Evolutionary conservation across 2,797 vertebrate genomes (phyloP), one percentile per base, ranked within the genome.

Genomic region (Danionella dracula): DNA sequence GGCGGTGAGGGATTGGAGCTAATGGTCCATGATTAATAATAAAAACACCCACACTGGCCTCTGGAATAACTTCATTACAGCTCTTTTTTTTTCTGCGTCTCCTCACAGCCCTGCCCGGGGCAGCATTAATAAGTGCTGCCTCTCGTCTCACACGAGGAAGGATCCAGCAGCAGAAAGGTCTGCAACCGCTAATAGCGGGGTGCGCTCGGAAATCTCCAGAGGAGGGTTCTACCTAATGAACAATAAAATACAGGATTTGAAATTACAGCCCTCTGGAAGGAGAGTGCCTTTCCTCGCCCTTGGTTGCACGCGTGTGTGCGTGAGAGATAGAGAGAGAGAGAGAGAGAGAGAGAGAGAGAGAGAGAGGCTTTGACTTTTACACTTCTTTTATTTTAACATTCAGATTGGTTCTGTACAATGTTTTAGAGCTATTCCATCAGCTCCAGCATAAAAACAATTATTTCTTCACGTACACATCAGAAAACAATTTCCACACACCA

Each of bases 211-310:
- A 82, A 75, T 85, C 83, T 82, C 61, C 77, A 81, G 78, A 64
- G 70, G 21, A 55, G 61, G 81, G 78, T 78, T 68, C 70, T 78
- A 81, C 76, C 81, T 86, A 85, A 85, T 85, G 84, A 87, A 83
- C 79, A 81, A 80, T 84, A 81, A 77, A 74, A 76, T 79, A 76
- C 74, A 78, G 63, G 60, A 78, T 76, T 70, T 61, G 56, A 77
- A 77, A 78, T 79, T 77, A 78, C 62, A 78, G 76, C 61, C 73
- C 68, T 40, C 65, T 23, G 40, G 32, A 74, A 57, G 72, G 70
- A 76, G 59, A 35, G 61, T 66, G 68, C 67, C 67, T 63, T 68
- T 73, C 59, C 65, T 42, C 27, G 56, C 53, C 20, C 51, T 51
- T 29, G 69, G 21, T 65, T 64, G 63, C 45, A 68, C 69, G 66